phyloP scores from a whole-genome alignment of 1,140 invertebrate species.

The Orussus abietinus region DNA sequence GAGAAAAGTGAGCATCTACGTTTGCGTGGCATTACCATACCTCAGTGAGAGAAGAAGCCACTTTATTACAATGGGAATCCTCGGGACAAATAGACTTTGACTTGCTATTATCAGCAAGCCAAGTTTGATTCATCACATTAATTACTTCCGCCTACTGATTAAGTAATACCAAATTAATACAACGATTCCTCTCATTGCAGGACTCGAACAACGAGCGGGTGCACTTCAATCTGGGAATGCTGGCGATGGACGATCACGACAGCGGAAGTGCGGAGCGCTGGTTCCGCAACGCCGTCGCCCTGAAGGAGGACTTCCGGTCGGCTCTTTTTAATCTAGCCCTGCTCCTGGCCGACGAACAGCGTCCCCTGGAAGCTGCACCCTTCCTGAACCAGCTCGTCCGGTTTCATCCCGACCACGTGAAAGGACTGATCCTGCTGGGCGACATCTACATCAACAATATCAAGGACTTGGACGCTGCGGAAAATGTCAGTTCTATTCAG shows the following conservation, averaged over 20 bases:
- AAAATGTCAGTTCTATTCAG: constrained; percentile 64
- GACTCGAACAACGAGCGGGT: constrained; percentile 78
- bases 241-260: constrained; percentile 92
- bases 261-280: constrained; percentile 83
- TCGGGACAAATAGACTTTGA: no score
- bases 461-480: constrained; percentile 88
- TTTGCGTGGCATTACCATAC: constrained; percentile 1
- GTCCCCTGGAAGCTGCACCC: constrained; percentile 87
- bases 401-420: constrained; percentile 90
- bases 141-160: no score
- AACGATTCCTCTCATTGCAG: constrained; percentile 40
- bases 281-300: constrained; percentile 80
- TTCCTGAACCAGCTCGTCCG: constrained; percentile 89
- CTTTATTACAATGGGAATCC: no score
- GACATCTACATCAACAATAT: constrained; percentile 97
- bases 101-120: no score
- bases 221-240: constrained; percentile 93
- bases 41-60: constrained; percentile 1
- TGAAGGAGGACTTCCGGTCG: constrained; percentile 83
- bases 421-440: constrained; percentile 89
- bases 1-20: constrained; percentile 69
- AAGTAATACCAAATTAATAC: no score
- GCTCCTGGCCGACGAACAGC: constrained; percentile 79
- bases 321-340: constrained; percentile 93
- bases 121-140: no score